Conservation (phyloP, 2,113 vertebrate species). For the Nothocercus julius region DNA sequence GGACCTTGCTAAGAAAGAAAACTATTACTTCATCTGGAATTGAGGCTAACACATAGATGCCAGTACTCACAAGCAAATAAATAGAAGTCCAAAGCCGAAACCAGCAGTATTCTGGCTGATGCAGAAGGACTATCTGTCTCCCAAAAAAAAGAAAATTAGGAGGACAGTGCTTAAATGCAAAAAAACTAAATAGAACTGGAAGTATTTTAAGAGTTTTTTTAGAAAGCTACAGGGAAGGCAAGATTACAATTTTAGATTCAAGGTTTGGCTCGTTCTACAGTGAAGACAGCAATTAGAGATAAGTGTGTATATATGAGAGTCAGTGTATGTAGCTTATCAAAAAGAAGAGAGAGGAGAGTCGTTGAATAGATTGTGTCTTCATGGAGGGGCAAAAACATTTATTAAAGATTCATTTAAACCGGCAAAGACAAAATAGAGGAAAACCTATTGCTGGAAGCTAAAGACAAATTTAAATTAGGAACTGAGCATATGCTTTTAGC, state of each 20-base stretch:
- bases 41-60: background rate
- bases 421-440: background rate
- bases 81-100: background rate
- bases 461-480: background rate
- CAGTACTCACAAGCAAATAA: background rate
- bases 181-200: background rate
- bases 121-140: background rate
- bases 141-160: background rate
- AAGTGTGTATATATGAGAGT: background rate
- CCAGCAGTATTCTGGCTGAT: background rate
- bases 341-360: background rate
- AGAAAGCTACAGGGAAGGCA: background rate
- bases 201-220: background rate
- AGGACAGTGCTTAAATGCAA: background rate
- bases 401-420: background rate
- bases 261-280: background rate
- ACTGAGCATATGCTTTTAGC: background rate
- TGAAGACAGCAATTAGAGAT: background rate
- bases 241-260: background rate
- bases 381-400: background rate
- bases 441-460: background rate
- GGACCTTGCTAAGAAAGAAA: background rate
- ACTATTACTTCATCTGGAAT: background rate
- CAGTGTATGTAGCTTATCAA: background rate
- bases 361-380: background rate